phyloP scores from a whole-genome alignment of 2,113 vertebrate genomes.

The Pampusana beccarii region DNA sequence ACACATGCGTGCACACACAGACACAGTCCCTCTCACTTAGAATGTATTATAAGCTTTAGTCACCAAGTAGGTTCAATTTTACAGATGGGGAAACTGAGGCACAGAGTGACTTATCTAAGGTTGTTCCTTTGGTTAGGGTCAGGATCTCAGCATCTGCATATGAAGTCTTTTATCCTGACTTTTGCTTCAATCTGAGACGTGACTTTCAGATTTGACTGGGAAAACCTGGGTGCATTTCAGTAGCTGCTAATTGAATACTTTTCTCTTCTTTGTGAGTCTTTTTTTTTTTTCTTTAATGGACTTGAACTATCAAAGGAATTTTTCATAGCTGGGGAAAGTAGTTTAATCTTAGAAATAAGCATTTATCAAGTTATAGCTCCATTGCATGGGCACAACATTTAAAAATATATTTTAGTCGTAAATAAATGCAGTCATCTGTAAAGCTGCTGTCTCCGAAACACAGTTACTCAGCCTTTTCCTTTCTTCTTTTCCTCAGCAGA shows the following conservation, averaged over 20 bases:
- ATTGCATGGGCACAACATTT: neutral
- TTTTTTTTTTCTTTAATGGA: neutral
- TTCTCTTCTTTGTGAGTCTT: neutral
- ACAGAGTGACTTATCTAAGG: neutral
- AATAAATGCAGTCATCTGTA: slow-evolving; percentile 4
- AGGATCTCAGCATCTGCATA: neutral
- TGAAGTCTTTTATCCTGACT: neutral
- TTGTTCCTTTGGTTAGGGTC: neutral
- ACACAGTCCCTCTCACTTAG: neutral
- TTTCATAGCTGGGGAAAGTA: neutral
- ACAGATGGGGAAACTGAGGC: neutral
- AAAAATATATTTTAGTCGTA: slow-evolving; percentile 27
- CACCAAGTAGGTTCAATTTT: neutral
- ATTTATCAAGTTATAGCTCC: neutral
- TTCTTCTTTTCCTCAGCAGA: slow-evolving; percentile 23
- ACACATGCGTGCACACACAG: neutral
- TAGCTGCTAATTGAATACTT: neutral
- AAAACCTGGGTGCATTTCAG: neutral
- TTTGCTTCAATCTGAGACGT: neutral
- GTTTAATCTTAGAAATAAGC: neutral
- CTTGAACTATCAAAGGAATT: neutral
- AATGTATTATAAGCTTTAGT: neutral
- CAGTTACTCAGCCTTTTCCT: neutral
- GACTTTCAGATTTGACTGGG: neutral
- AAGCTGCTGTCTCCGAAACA: slow-evolving; percentile 36